Evolutionary conservation across 2,888 invertebrate species (phyloP).

Genomic region (Pterobdella sp.): DNA sequence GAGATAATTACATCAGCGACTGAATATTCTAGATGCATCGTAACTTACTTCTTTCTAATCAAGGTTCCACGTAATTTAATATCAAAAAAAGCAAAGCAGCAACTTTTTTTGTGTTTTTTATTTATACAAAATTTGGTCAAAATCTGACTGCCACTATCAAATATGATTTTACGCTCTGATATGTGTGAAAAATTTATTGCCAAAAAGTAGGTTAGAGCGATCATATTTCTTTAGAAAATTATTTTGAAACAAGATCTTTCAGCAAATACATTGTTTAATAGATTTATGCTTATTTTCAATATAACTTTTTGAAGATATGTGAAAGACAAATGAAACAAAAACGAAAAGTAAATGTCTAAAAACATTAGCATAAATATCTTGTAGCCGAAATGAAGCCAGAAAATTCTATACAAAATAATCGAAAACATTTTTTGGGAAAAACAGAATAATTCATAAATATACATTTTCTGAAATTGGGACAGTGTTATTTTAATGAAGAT

Average conservation of each 20-base stretch:
- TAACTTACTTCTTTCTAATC: not conserved
- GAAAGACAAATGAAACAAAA: not conserved
- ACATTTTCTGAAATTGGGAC: not conserved
- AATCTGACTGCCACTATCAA: no score
- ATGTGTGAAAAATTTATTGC: not conserved
- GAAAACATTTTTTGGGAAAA: not conserved
- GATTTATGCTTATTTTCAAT: not conserved
- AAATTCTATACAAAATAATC: not conserved
- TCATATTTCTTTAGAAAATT: not conserved
- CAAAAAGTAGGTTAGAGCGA: not conserved
- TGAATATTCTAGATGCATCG: not conserved
- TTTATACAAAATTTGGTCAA: no score
- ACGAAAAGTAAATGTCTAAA: no score
- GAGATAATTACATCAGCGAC: not conserved
- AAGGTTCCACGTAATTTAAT: not conserved
- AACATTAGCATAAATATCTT: not conserved
- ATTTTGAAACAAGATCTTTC: not conserved
- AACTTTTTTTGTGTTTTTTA: no score
- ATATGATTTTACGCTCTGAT: not conserved
- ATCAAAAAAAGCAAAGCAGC: not conserved
- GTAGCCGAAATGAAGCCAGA: not conserved
- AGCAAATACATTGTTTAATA: not conserved
- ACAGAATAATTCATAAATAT: not conserved
- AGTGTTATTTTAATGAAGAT: constrained; percentile 14
- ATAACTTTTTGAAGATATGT: not conserved